Evolutionary conservation across 2,888 invertebrate genomes (phyloP).

Genomic region (Aethes cnicana): DNA sequence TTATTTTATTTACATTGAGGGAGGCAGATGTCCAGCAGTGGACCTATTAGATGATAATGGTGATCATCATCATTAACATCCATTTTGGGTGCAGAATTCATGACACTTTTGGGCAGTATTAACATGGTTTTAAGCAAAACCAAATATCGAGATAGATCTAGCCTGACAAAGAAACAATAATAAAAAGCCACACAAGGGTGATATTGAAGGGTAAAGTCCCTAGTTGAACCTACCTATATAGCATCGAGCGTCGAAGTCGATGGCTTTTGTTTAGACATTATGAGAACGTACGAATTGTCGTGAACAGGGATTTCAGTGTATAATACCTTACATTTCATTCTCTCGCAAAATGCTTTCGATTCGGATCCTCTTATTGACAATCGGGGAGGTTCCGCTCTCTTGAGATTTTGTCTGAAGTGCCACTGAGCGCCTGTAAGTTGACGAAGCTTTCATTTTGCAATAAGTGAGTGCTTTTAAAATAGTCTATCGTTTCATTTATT

Average conservation of each 20-base stretch:
- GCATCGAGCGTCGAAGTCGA: constrained; percentile 43
- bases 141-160: no score
- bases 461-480: no score
- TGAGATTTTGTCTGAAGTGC: background rate
- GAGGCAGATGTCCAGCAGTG: no score
- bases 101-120: no score
- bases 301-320: constrained; percentile 56
- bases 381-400: constrained; percentile 2
- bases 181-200: background rate
- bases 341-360: constrained; percentile 49
- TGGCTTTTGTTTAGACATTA: constrained; percentile 69
- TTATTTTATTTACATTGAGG: no score
- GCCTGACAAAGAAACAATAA: background rate
- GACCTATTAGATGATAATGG: no score
- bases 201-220: background rate
- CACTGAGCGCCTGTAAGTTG: background rate
- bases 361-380: constrained; percentile 8
- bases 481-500: no score
- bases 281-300: constrained; percentile 62
- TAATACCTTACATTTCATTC: constrained; percentile 51
- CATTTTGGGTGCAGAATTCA: no score
- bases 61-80: no score
- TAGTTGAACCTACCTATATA: constrained; percentile 4
- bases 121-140: no score
- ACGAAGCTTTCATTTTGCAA: background rate